Evolutionary conservation across 2,888 invertebrate species (phyloP).

Genomic region (Drosophila mercatorum): DNA sequence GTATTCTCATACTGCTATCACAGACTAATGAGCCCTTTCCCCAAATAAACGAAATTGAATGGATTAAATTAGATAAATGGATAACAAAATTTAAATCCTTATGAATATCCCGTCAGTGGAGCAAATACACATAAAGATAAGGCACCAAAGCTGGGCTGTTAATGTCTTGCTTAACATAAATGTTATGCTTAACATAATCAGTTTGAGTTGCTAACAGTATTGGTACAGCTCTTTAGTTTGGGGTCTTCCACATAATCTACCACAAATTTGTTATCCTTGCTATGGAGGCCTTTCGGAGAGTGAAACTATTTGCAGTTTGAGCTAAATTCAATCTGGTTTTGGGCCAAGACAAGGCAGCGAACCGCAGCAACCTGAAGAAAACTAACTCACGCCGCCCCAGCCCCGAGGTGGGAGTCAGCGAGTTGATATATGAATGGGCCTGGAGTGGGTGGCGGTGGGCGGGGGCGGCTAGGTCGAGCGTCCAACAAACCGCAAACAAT

Average conservation of each 20-base stretch:
- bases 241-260: neutral
- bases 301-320: constrained; percentile 35
- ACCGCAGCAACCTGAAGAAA: constrained; percentile 53
- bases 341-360: constrained; percentile 45
- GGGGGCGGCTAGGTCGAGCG: neutral
- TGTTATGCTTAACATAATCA: neutral
- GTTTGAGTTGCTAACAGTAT: neutral
- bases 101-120: too few relatives aligned
- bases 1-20: neutral
- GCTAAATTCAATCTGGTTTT: constrained; percentile 49
- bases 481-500: constrained; percentile 79
- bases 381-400: constrained; percentile 32
- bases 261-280: constrained; percentile 1
- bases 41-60: neutral
- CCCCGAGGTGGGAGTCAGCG: constrained; percentile 13
- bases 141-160: neutral
- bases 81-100: neutral
- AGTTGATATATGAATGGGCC: constrained; percentile 61
- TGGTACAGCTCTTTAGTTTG: neutral
- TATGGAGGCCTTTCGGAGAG: neutral
- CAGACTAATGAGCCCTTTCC: too few relatives aligned
- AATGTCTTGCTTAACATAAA: neutral
- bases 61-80: neutral
- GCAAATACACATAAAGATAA: too few relatives aligned
- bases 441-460: neutral